A percentile compares a stretch with the other conserved stretches of the same genome.
Evolutionary conservation across 2,113 vertebrate genomes (phyloP).

Genomic region (Zosterops japonicus): DNA sequence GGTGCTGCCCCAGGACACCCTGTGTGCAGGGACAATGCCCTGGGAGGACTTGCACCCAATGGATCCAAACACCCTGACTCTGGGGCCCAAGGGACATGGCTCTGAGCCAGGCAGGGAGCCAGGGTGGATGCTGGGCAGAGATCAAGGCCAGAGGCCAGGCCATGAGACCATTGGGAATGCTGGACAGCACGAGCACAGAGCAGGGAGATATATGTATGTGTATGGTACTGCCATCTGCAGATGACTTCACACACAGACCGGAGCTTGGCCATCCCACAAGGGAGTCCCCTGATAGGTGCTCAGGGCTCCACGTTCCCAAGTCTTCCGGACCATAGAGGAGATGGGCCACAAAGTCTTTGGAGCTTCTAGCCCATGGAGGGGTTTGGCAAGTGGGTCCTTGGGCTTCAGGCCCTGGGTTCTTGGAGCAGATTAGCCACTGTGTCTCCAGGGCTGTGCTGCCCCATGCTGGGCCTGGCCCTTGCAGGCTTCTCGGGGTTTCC

Average conservation of each 20-base stretch:
- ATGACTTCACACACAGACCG: neutral
- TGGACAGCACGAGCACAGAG: neutral
- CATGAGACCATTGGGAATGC: accelerated
- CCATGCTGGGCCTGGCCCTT: neutral
- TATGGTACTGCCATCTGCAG: constrained; percentile 10
- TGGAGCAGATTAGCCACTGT: neutral
- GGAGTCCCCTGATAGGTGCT: neutral
- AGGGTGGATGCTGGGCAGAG: neutral
- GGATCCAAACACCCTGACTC: neutral
- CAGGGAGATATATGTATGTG: neutral
- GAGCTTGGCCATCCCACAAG: accelerated
- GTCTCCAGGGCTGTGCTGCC: neutral
- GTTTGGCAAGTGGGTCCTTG: neutral
- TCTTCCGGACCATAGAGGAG: neutral
- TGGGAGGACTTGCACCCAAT: neutral
- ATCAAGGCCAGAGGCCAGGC: neutral
- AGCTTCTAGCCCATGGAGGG: neutral
- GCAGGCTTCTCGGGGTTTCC: accelerated
- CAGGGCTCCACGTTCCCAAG: neutral
- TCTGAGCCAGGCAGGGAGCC: neutral
- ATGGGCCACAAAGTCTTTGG: neutral
- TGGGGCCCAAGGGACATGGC: accelerated
- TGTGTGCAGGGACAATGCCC: neutral
- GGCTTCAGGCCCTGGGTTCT: neutral
- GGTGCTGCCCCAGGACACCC: neutral